Base-by-base conservation (phyloP, 2,797 vertebrate genomes). In the Syndactyla subalaris region DNA sequence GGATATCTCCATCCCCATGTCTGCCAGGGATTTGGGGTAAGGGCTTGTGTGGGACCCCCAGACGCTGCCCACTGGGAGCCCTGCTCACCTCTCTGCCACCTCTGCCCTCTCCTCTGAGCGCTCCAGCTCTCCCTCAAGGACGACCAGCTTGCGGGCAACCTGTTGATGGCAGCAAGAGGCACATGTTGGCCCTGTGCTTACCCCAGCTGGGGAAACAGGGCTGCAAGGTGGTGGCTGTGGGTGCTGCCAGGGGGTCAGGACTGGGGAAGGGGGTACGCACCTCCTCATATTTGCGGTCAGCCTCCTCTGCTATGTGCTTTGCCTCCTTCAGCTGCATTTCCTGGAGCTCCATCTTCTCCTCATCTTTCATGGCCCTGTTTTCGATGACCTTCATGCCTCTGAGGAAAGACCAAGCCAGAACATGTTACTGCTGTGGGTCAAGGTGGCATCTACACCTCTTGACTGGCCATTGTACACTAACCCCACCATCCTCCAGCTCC, bases 371-470 rank as follows among this genome's bases (percentile, higher is more conserved):
- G 76, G 99, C 99, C 96, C 99, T 98, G 98, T 99, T 99, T 97
- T 99, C 99, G 10, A 99, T 99, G 96, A 99, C 99, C 98, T 99
- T 99, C 99, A 99, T 99, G 81, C 99, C 99, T 98, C 99, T 99
- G 98, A 88, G 74, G 45, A 85, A 80, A 92, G 13, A 11, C 27
- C 88, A 88, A 70, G 46, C 18, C 59, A 90, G 39, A 52, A 76
- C n/a, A 81, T 4, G 5, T 95, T 93, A 93, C 3, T 48, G 38
- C 67, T 4, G 1, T 32, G 19, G 29, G 23, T 76, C 7, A 6
- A 52, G 6, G 51, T 74, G 45, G 39, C n/a, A 77, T n/a, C 55
- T 66, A 7, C 2, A 49, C 20, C 45, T 79, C 55, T 29, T 58
- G 27, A 16, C 24, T 38, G 11, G n/a, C 30, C 16, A 7, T 12